Conservation (phyloP, 2,797 vertebrate species). For the Neoniphon sammara region DNA sequence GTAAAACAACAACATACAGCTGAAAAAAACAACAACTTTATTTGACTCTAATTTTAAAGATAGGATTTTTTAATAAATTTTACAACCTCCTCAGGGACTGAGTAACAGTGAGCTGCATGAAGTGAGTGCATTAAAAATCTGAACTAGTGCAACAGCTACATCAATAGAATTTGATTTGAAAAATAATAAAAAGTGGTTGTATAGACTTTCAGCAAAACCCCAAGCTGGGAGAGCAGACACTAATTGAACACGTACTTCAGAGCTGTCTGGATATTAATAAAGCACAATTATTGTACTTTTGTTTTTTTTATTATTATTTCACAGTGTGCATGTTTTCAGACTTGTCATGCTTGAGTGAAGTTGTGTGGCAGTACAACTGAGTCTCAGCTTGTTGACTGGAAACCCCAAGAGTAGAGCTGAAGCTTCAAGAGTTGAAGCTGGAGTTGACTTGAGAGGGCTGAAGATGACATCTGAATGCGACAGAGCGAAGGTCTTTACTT, state of each 20-base stretch:
- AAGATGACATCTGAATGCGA: not conserved
- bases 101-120: not conserved
- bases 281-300: constrained; percentile 13
- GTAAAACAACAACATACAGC: not conserved
- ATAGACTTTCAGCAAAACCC: constrained; percentile 44
- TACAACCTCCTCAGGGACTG: not conserved
- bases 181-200: constrained; percentile 16
- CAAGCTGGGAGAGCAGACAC: constrained; percentile 29
- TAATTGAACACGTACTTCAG: constrained; percentile 5
- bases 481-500: not conserved
- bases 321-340: not conserved
- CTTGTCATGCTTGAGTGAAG: not conserved
- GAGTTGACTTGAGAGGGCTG: not conserved
- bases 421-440: not conserved
- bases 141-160: not conserved
- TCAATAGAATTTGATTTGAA: not conserved
- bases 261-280: not conserved
- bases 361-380: not conserved
- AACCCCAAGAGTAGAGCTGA: not conserved
- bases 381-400: not conserved
- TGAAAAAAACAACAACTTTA: no score
- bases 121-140: constrained; percentile 23
- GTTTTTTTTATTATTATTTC: not conserved
- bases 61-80: not conserved
- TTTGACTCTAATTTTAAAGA: not conserved